Conservation (phyloP, 2,113 vertebrate genomes). For the Eurystomus gularis region DNA sequence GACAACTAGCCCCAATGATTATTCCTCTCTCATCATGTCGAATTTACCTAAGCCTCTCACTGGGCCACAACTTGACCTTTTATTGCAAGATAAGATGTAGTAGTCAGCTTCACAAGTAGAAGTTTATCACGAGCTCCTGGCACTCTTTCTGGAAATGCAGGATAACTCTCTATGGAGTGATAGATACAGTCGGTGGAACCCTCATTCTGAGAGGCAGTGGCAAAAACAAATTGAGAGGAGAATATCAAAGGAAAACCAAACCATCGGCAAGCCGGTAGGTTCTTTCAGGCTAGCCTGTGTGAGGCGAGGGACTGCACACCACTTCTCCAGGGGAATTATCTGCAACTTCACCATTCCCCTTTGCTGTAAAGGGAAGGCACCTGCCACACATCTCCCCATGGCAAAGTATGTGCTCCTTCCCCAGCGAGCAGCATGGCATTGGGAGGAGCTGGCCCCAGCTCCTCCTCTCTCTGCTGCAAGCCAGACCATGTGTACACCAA, state of each 20-base stretch:
- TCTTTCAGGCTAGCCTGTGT: background rate
- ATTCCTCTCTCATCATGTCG: background rate
- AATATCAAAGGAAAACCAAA: background rate
- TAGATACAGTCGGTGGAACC: background rate
- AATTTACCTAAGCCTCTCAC: background rate
- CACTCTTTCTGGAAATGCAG: background rate
- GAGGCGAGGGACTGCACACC: background rate
- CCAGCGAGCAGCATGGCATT: fast-evolving
- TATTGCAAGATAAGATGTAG: background rate
- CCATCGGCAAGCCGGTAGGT: background rate
- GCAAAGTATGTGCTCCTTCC: background rate
- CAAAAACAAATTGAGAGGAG: background rate
- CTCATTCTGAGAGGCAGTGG: background rate
- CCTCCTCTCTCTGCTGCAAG: background rate
- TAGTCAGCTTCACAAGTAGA: background rate
- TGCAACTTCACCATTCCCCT: background rate
- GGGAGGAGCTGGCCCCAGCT: background rate
- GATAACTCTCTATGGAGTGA: background rate
- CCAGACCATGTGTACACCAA: fast-evolving
- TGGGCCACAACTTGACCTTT: background rate
- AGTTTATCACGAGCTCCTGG: background rate
- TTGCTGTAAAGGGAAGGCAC: background rate
- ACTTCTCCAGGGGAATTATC: background rate
- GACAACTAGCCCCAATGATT: background rate
- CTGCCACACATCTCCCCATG: background rate